phyloP scores from a whole-genome alignment of 2,888 invertebrate genomes.

The Oegoconia quadripuncta region DNA sequence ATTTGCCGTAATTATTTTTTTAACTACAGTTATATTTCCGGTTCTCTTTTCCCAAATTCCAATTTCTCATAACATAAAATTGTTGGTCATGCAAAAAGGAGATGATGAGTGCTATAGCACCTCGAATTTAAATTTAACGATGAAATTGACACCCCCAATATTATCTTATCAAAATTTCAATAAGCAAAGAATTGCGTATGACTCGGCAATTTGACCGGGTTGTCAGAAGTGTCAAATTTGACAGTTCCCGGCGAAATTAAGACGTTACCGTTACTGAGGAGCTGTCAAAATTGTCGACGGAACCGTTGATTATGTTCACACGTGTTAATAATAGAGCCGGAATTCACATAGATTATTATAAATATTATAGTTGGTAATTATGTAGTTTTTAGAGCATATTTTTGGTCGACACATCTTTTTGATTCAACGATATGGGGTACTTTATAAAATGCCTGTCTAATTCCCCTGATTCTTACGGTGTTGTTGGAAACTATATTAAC shows the following conservation, averaged over 20 bases:
- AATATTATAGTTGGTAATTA: neutral
- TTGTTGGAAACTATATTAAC: too few species aligned
- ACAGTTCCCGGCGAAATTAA: slow-evolving; percentile 52
- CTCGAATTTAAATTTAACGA: slow-evolving; percentile 39
- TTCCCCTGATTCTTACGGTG: too few species aligned
- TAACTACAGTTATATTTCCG: too few species aligned
- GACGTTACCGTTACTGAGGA: slow-evolving; percentile 44
- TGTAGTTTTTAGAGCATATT: neutral
- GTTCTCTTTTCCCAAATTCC: too few species aligned
- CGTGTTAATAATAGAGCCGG: slow-evolving; percentile 66
- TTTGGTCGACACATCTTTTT: neutral
- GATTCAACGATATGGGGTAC: too few species aligned
- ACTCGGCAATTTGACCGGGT: slow-evolving; percentile 42
- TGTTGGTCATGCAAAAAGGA: slow-evolving; percentile 27
- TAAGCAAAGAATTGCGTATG: slow-evolving; percentile 56
- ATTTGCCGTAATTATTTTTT: too few species aligned
- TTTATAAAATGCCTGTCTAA: too few species aligned
- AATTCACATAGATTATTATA: neutral
- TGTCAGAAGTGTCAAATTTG: slow-evolving; percentile 53
- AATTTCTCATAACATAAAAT: slow-evolving; percentile 12
- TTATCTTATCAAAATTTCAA: slow-evolving; percentile 55
- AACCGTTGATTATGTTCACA: slow-evolving; percentile 66
- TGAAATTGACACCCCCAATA: slow-evolving; percentile 61
- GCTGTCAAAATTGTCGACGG: slow-evolving; percentile 52
- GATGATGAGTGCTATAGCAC: slow-evolving; percentile 14